Evolutionary conservation across 2,888 invertebrate genomes (phyloP).

Genomic region (Drosophila atripex): DNA sequence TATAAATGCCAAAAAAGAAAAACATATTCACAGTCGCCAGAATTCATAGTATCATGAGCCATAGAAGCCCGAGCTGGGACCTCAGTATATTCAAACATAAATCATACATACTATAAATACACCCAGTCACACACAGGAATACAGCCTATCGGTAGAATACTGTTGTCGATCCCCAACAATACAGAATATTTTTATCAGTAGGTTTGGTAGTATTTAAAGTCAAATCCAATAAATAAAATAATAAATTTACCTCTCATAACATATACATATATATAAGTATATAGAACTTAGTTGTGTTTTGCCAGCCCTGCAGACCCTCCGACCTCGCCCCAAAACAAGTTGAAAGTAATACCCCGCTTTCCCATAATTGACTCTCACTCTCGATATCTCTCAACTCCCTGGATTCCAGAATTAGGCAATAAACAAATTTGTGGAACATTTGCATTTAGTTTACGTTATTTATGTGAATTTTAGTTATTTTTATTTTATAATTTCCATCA

Average conservation of each 20-base stretch:
- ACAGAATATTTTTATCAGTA: conserved; percentile 57
- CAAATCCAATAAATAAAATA: conserved; percentile 45
- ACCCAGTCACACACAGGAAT: conserved; percentile 25
- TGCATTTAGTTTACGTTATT: conserved; percentile 64
- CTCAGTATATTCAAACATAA: conserved; percentile 15
- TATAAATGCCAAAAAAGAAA: conserved; percentile 29
- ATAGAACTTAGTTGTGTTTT: conserved; percentile 71
- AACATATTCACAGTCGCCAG: conserved; percentile 42
- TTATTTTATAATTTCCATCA: conserved; percentile 54
- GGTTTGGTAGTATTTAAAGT: conserved; percentile 65
- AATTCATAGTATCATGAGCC: conserved; percentile 22
- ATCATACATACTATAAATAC: conserved; percentile 29
- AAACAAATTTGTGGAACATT: conserved; percentile 48
- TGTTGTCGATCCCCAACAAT: conserved; percentile 34
- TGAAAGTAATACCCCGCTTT: conserved; percentile 52
- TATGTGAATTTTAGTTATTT: conserved; percentile 56
- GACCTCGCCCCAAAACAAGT: conserved; percentile 53
- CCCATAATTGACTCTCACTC: conserved; percentile 52
- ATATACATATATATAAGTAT: conserved; percentile 15
- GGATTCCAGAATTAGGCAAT: conserved; percentile 48
- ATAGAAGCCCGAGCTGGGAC: conserved; percentile 13
- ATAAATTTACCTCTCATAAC: conserved; percentile 30
- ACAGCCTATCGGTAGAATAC: conserved; percentile 45
- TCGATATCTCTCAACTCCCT: conserved; percentile 14
- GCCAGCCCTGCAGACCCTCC: conserved; percentile 64